Percentiles rank a stretch among this genome's conserved stretches.
phyloP scores from a whole-genome alignment of 2,113 vertebrate species.

The Kryptolebias marmoratus region DNA sequence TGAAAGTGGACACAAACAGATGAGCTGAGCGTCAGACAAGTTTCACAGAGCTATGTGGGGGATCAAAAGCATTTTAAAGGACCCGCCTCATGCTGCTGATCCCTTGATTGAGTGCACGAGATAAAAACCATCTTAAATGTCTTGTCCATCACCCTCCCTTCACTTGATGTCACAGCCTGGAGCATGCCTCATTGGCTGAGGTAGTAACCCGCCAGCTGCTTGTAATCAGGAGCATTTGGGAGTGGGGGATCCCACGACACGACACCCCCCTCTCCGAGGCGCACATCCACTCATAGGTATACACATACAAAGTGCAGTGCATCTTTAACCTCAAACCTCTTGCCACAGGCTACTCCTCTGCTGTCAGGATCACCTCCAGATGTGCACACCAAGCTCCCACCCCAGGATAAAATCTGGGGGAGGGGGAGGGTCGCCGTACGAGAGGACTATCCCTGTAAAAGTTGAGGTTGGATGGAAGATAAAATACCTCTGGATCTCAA shows the following conservation, averaged over 20 bases:
- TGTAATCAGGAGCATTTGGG: constrained; percentile 67
- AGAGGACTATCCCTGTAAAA: not conserved
- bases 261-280: constrained; percentile 39
- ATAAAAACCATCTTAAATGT: constrained; percentile 24
- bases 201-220: constrained; percentile 61
- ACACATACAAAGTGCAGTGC: constrained; percentile 44
- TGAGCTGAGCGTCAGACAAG: not conserved
- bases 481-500: not conserved
- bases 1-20: constrained; percentile 20
- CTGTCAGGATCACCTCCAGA: constrained; percentile 70
- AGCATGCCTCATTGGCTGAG: constrained; percentile 36
- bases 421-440: constrained; percentile 17
- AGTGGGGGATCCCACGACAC: constrained; percentile 60
- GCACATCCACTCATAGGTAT: constrained; percentile 39
- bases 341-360: constrained; percentile 59
- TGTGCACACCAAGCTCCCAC: constrained; percentile 62
- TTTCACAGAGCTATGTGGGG: not conserved
- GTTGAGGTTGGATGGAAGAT: constrained; percentile 5
- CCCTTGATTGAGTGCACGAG: not conserved
- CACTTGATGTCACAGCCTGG: constrained; percentile 45
- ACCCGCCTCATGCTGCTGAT: constrained; percentile 1
- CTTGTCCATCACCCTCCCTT: constrained; percentile 11
- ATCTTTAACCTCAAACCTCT: constrained; percentile 60
- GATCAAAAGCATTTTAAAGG: not conserved
- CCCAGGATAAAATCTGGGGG: constrained; percentile 40